A percentile compares a stretch with the other conserved stretches of the same genome.
Evolutionary conservation across 2,797 vertebrate genomes (phyloP).

Genomic region (Lagorchestes hirsutus): DNA sequence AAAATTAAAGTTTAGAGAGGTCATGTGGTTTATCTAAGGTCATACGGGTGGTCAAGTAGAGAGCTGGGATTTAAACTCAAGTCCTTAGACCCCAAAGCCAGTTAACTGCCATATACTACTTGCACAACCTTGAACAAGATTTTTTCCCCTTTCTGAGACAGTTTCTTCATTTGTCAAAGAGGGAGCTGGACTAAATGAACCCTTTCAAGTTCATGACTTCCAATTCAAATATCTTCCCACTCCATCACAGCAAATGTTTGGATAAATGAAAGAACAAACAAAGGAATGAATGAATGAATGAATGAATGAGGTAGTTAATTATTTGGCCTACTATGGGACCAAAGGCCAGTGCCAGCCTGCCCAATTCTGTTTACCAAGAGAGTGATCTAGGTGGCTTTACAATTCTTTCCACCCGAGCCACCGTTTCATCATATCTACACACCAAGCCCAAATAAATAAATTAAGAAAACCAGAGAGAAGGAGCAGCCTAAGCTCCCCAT

Average conservation of each 20-base stretch:
- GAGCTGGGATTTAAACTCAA: neutral
- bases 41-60: neutral
- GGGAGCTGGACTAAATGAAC: neutral
- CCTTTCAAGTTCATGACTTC: neutral
- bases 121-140: neutral
- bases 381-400: neutral
- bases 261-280: neutral
- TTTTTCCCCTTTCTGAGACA: neutral
- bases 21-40: neutral
- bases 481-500: constrained; percentile 47
- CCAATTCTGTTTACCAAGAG: too few relatives aligned
- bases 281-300: neutral
- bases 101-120: neutral
- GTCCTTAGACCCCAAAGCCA: neutral
- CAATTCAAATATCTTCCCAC: neutral
- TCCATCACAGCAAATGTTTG: neutral
- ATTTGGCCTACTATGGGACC: neutral
- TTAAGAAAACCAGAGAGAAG: constrained; percentile 63
- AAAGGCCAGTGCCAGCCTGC: neutral
- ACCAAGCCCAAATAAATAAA: neutral
- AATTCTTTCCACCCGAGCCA: constrained; percentile 20
- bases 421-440: constrained; percentile 29
- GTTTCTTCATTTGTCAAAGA: neutral
- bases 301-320: neutral
- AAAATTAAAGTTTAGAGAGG: neutral